Conservation (phyloP, 1,140 invertebrate genomes). For the Hypsibius dujardini region DNA sequence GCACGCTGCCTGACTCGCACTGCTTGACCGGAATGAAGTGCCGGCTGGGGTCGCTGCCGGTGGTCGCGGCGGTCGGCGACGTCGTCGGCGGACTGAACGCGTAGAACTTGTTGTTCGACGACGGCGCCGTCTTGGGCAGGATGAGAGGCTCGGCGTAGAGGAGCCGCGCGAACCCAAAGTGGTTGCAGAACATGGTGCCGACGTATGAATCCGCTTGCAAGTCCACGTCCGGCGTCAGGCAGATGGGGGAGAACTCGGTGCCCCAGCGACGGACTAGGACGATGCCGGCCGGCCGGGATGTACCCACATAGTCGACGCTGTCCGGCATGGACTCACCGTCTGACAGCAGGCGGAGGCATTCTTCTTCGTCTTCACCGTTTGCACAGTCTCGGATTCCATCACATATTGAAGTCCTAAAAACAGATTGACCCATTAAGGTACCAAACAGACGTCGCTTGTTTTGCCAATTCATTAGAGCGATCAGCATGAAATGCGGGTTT, state of each 20-base stretch:
- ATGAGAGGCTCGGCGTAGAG: slow-evolving; percentile 6
- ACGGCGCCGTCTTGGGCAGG: background rate
- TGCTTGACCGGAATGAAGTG: background rate
- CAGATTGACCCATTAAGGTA: too few relatives aligned
- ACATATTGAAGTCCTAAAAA: slow-evolving; percentile 3
- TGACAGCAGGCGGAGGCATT: slow-evolving; percentile 1
- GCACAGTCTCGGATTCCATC: slow-evolving; percentile 7
- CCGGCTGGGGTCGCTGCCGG: background rate
- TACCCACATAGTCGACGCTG: background rate
- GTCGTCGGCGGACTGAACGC: too few relatives aligned
- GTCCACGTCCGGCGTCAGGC: background rate
- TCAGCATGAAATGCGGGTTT: too few relatives aligned
- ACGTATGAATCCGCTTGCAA: background rate
- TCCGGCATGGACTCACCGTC: slow-evolving; percentile 12
- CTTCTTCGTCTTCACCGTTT: slow-evolving; percentile 15
- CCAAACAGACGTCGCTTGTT: too few relatives aligned
- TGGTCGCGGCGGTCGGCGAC: background rate
- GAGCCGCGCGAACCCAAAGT: background rate
- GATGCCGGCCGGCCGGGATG: background rate
- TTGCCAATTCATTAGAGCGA: too few relatives aligned
- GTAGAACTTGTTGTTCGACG: background rate
- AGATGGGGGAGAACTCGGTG: slow-evolving; percentile 6
- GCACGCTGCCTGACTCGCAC: slow-evolving; percentile 4
- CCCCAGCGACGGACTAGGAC: slow-evolving; percentile 11
- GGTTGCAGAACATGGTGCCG: background rate